A percentile compares a stretch with the other conserved stretches of the same genome.
Evolutionary conservation across 2,113 vertebrate species (phyloP).

Genomic region (Antigone vipio): DNA sequence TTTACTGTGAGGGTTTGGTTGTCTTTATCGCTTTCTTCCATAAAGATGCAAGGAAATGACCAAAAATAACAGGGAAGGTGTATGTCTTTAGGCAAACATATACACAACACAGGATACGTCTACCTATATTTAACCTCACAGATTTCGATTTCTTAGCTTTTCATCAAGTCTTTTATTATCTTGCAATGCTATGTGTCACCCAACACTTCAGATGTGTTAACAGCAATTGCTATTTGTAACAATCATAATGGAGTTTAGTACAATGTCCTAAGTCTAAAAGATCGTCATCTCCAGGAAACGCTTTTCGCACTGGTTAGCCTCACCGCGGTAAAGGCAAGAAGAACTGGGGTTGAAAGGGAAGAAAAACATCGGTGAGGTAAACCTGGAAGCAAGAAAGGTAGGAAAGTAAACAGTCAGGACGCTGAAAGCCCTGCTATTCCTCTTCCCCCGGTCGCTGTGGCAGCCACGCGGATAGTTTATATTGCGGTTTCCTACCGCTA

Average conservation of each 20-base stretch:
- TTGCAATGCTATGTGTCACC: background rate
- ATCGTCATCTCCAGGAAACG: background rate
- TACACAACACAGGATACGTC: accelerated
- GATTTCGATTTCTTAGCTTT: background rate
- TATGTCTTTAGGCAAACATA: background rate
- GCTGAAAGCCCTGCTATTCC: background rate
- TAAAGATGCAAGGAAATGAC: background rate
- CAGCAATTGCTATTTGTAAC: background rate
- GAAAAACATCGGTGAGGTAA: background rate
- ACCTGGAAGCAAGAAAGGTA: background rate
- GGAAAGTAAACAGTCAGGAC: background rate
- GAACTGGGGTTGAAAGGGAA: background rate
- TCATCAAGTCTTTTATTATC: background rate
- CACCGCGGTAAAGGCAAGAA: background rate
- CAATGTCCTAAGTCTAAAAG: background rate
- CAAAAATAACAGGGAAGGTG: background rate
- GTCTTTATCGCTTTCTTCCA: background rate
- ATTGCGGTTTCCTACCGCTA: background rate
- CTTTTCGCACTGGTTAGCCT: background rate
- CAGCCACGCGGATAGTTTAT: background rate
- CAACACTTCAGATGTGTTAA: background rate
- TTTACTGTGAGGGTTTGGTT: background rate
- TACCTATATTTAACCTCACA: background rate
- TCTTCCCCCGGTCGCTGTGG: accelerated
- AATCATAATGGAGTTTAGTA: background rate